phyloP scores from a whole-genome alignment of 1,140 invertebrate genomes.

The Orchestia grillus region DNA sequence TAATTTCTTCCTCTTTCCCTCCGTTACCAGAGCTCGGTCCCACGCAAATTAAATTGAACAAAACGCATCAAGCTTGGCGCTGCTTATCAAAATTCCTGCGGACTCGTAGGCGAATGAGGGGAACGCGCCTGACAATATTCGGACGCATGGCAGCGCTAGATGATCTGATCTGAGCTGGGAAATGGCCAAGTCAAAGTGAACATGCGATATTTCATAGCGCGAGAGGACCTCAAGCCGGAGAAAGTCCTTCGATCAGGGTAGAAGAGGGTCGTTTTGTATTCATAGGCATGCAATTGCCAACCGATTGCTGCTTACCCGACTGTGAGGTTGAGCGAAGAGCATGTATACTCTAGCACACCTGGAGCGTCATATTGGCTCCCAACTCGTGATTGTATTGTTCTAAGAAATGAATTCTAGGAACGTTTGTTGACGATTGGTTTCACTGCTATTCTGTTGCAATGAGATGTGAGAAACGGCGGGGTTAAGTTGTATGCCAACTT shows the following conservation, averaged over 20 bases:
- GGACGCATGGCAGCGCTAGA: not conserved
- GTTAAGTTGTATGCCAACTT: not conserved
- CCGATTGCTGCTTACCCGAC: not conserved
- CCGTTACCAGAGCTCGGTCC: not conserved
- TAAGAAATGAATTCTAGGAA: not conserved
- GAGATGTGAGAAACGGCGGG: not conserved
- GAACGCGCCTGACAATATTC: not conserved
- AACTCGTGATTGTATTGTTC: not conserved
- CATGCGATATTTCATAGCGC: not conserved
- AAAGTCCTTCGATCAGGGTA: not conserved
- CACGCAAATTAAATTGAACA: not conserved
- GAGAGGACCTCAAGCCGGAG: not conserved
- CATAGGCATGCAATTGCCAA: not conserved
- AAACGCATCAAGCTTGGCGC: not conserved
- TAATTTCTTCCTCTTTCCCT: not conserved
- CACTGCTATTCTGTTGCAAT: not conserved
- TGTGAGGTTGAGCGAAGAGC: not conserved
- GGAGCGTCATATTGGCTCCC: not conserved
- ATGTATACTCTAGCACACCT: not conserved
- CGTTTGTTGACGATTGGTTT: not conserved
- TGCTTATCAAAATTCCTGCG: not conserved
- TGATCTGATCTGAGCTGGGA: not conserved
- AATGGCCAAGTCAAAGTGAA: not conserved
- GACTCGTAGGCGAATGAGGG: not conserved
- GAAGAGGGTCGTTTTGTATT: not conserved